Conservation (phyloP, 2,113 vertebrate species). For the Naja naja region DNA sequence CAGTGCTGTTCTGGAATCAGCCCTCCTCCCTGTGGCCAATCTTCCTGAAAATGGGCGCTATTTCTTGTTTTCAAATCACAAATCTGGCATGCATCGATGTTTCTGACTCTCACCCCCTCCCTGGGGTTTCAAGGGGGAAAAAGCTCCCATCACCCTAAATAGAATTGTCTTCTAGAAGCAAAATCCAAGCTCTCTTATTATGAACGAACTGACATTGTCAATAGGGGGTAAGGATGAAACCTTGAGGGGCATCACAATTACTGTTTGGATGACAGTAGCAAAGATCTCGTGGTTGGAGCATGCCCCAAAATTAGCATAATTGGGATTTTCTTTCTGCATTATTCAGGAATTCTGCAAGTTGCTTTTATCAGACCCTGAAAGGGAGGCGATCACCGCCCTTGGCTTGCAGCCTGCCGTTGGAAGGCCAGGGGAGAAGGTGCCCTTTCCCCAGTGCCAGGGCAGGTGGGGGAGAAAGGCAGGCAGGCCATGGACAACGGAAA, state of each 20-base stretch:
- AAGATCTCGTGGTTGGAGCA: constrained; percentile 3
- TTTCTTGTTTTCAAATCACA: constrained; percentile 12
- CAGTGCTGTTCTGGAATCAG: neutral
- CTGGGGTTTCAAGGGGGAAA: fast-evolving
- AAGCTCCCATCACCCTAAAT: fast-evolving
- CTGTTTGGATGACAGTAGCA: constrained; percentile 8
- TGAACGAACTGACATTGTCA: constrained; percentile 7
- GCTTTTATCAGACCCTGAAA: neutral
- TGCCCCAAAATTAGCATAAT: constrained; percentile 21
- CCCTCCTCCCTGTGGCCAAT: neutral
- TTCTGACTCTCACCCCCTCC: constrained; percentile 12
- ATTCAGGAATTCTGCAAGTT: constrained; percentile 10
- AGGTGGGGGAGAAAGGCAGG: constrained; percentile 54
- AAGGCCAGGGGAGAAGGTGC: constrained; percentile 44
- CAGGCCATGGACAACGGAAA: constrained; percentile 64
- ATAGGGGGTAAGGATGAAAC: constrained; percentile 23
- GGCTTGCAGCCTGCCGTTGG: constrained; percentile 46
- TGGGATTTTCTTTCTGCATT: constrained; percentile 37
- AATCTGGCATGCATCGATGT: neutral
- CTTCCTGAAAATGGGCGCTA: neutral
- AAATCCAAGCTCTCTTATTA: neutral
- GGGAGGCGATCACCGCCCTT: neutral
- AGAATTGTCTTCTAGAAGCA: neutral
- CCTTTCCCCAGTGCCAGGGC: neutral
- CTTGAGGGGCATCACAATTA: constrained; percentile 22